A percentile compares a stretch with the other conserved stretches of the same genome.
Conservation (phyloP, 2,113 vertebrate genomes). For the Amazona guildingii region DNA sequence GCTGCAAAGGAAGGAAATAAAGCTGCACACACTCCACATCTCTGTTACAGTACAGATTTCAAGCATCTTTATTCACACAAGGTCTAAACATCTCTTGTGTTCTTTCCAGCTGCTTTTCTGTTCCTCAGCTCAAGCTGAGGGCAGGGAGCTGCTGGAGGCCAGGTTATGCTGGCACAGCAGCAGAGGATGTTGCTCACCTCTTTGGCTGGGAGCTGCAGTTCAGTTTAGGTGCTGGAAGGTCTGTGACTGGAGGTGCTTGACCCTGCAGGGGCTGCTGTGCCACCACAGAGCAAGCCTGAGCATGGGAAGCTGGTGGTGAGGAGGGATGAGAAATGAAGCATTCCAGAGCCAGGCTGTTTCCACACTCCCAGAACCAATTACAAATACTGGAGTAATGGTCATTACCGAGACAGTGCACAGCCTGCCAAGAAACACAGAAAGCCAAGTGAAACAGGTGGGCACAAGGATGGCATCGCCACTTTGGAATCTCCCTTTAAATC, state of each 20-base stretch:
- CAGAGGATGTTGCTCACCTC: accelerated
- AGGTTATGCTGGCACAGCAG: neutral
- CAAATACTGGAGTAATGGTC: neutral
- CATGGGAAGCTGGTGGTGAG: neutral
- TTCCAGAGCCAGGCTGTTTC: neutral
- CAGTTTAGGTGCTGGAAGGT: neutral
- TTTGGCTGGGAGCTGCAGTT: neutral
- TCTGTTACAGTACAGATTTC: neutral
- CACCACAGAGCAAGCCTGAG: accelerated
- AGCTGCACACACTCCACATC: accelerated
- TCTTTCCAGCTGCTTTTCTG: neutral
- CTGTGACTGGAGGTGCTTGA: accelerated
- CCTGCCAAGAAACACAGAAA: neutral
- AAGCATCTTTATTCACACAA: neutral
- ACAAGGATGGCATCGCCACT: neutral
- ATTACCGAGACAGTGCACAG: accelerated
- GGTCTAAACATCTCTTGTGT: neutral
- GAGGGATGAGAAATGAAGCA: neutral
- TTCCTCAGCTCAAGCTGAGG: neutral
- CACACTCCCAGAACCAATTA: neutral
- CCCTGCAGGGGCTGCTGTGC: neutral
- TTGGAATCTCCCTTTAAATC: neutral
- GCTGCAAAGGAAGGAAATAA: neutral
- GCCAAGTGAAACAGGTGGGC: neutral
- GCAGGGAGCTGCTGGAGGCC: neutral